A percentile compares a stretch with the other conserved stretches of the same genome.
phyloP scores from a whole-genome alignment of 2,888 invertebrate genomes.

The Perithous albicinctus region DNA sequence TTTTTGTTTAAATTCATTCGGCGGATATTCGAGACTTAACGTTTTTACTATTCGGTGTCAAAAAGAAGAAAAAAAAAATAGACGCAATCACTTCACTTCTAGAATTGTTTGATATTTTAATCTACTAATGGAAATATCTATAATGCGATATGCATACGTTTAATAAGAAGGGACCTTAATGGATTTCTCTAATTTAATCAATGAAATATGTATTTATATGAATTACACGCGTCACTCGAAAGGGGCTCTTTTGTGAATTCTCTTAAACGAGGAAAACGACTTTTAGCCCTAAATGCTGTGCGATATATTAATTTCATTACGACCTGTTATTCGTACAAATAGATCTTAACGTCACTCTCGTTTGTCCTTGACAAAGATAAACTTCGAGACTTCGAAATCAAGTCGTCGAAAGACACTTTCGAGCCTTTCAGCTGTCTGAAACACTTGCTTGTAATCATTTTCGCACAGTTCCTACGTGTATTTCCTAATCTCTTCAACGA shows the following conservation, averaged over 20 bases:
- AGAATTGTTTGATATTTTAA: not conserved
- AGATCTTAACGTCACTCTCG: conserved; percentile 19
- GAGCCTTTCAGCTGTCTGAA: conserved; percentile 2
- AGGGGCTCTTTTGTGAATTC: conserved; percentile 2
- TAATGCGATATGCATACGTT: conserved; percentile 1
- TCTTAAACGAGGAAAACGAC: conserved; percentile 6
- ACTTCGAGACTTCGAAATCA: conserved; percentile 16
- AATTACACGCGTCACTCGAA: conserved; percentile 5
- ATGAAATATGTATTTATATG: conserved; percentile 4
- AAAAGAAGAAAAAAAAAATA: conserved; percentile 3
- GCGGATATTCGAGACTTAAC: not conserved
- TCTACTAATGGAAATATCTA: conserved; percentile 26
- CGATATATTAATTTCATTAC: conserved; percentile 44
- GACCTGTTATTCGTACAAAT: conserved; percentile 2
- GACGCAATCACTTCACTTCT: conserved; percentile 27
- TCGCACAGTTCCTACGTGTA: not conserved
- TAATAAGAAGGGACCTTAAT: not conserved
- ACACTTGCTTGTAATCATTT: not conserved
- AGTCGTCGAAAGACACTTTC: conserved; percentile 2
- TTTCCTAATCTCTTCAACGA: conserved; percentile 7
- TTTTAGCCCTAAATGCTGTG: conserved; percentile 32
- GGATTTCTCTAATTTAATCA: not conserved
- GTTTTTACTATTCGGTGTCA: not conserved
- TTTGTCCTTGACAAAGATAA: conserved; percentile 31
- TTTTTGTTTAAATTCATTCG: not conserved